Conservation (phyloP, 2,797 vertebrate species). For the Sebastes diaconus region DNA sequence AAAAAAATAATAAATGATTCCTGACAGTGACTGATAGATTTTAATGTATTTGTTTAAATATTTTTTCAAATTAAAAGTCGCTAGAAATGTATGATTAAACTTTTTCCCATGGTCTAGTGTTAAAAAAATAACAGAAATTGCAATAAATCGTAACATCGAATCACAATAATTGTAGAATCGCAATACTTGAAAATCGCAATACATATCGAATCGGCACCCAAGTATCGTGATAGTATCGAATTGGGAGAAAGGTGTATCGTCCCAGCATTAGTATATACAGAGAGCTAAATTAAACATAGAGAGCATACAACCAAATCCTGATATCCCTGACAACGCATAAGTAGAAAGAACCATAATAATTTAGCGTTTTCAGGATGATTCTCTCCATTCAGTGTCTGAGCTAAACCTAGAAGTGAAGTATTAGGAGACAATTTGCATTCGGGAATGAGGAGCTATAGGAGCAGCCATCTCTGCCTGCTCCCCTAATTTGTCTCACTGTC, state of each 20-base stretch:
- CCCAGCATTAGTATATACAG: not conserved
- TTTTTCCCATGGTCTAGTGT: no score
- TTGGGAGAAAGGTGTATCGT: no score
- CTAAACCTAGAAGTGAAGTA: conserved; percentile 21
- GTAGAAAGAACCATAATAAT: not conserved
- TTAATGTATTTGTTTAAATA: accelerated
- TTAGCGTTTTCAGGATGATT: not conserved
- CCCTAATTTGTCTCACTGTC: conserved; percentile 72
- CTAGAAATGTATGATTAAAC: no score
- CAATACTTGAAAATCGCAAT: no score
- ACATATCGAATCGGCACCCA: no score
- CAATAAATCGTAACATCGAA: no score
- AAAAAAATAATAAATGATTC: no score
- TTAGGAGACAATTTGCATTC: conserved; percentile 54
- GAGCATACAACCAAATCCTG: not conserved
- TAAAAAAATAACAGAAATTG: no score
- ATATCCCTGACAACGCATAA: conserved; percentile 4
- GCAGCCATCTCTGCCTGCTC: conserved; percentile 40
- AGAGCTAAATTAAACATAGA: not conserved
- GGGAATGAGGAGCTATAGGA: conserved; percentile 46
- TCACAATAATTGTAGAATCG: no score
- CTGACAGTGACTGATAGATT: no score
- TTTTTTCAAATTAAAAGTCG: no score
- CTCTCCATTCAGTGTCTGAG: not conserved
- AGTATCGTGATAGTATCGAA: no score